These are phyloP conservation scores for Folsomia candida DNA, from an alignment of 2,888 invertebrate genomes.

Conservation along the genomic window DNA sequence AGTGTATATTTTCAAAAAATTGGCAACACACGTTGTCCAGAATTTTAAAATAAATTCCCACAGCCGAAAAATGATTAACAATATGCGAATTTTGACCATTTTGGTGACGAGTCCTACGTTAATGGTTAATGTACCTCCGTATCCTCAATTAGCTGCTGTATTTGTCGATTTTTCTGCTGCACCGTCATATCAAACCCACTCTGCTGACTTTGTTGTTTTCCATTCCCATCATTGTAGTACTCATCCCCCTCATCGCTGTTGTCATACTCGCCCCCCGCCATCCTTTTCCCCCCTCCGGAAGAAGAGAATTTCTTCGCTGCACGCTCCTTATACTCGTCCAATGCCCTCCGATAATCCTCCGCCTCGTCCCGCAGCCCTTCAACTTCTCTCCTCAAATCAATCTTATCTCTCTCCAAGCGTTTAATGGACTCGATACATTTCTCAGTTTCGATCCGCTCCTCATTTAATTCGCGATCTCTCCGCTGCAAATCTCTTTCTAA, in stretches of 20 bases:
- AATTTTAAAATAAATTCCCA: no score
- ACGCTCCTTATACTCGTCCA: slow-evolving; percentile 47
- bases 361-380: slow-evolving; percentile 56
- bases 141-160: slow-evolving; percentile 70
- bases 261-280: slow-evolving; percentile 18
- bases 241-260: slow-evolving; percentile 6
- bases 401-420: slow-evolving; percentile 58
- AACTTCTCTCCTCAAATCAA: slow-evolving; percentile 57
- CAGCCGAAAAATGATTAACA: no score
- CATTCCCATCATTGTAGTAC: background rate
- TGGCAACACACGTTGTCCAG: no score
- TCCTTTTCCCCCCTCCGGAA: background rate
- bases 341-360: slow-evolving; percentile 52
- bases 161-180: slow-evolving; percentile 71
- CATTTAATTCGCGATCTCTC: slow-evolving; percentile 47
- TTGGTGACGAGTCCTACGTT: no score
- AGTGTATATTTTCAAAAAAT: no score
- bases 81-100: no score
- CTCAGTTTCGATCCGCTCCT: slow-evolving; percentile 45
- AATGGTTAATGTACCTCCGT: no score
- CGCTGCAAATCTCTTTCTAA: slow-evolving; percentile 45
- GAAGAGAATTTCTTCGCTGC: background rate
- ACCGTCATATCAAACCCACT: slow-evolving; percentile 53
- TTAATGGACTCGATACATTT: slow-evolving; percentile 46
- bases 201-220: background rate